Base-by-base conservation (phyloP, 2,113 vertebrate species). In the Nyctibius bracteatus region DNA sequence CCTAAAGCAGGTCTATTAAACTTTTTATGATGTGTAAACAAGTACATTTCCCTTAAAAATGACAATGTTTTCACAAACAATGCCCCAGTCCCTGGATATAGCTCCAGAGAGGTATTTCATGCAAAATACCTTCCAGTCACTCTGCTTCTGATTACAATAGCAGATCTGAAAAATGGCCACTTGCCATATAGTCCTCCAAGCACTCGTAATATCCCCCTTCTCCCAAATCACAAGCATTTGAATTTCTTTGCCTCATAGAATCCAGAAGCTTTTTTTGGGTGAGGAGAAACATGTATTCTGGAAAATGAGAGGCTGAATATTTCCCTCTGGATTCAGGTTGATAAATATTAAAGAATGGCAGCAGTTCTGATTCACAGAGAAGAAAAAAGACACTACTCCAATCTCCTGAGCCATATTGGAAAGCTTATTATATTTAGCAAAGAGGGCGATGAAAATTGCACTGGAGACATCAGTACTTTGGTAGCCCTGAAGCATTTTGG, bases 301-400 rank as follows among this genome's bases (percentile, higher is more conserved):
- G 90, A 89, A 95, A 96, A 92, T 3, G 30, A 93, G 78, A 90
- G 35, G 57, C 65, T 81, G 88, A 96, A 88, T 94, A 94, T 96
- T 97, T 96, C 97, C 96, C 94, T 70, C 77, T 82, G 92, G 97
- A 95, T 96, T 95, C 0, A 0, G 68, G 59, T 66, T 97, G 93
- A 97, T 97, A 95, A 97, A 97, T 97, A 97, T 97, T 96, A 96
- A 96, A 96, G 91, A 94, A 94, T 81, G 82, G 86, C 91, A 97
- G 80, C 59, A 47, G 41, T 89, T 94, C 85, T 95, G 88, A 95
- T 97, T 95, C 18, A 33, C 88, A 93, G 82, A 92, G 89, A 90
- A 93, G 74, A 41, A 93, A 94, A 82, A 83, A 96, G 85, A 89
- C 52, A 59, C 46, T 81, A 49, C 66, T 95, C 73, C 94, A 91